Base-by-base conservation (phyloP, 2,113 vertebrate genomes). In the Tricholaema leucomelas region DNA sequence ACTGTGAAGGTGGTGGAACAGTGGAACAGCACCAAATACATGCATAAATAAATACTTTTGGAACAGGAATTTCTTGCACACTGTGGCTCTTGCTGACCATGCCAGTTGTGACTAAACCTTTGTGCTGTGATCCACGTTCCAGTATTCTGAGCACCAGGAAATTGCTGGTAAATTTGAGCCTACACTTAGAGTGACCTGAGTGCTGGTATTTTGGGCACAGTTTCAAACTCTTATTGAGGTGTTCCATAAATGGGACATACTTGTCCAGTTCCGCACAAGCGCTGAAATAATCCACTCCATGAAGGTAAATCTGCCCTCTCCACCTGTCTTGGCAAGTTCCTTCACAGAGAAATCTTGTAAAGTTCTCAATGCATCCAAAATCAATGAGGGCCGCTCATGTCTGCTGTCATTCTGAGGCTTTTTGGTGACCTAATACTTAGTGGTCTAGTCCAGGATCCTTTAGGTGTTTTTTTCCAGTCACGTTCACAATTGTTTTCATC, bases 161-260 rank as follows among this genome's bases (percentile, higher is more conserved):
- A 44, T 74, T 63, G 35, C 70, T 66, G 52, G n/a, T 38, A 33
- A 90, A 85, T 33, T 15, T 77, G 55, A 89, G 30, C 42, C 33
- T 63, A 20, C 7, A 1, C 64, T 67, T 84, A 38, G 48, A 88
- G 18, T 50, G 25, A 79, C 4, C 2, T 19, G 27, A 87, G 31
- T 28, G 5, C 56, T 73, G 27, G 1, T 89, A 58, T 74, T 77
- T 82, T 87, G 56, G 63, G 81, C 35, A n/a, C 61, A 30, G 67
- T 92, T 97, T 91, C 81, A 85, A 85, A 83, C 77, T 58, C 50
- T 92, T 27, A 42, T 54, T 70, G 65, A 81, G 4, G 27, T 56
- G 55, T 64, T 64, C 33, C 15, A 42, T 67, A 73, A 64, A 54
- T 67, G 54, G 50, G 38, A 67, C 16, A 2, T 31, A 12, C 10